Conservation (phyloP, 2,113 vertebrate genomes). For the Ammodytes marinus region DNA sequence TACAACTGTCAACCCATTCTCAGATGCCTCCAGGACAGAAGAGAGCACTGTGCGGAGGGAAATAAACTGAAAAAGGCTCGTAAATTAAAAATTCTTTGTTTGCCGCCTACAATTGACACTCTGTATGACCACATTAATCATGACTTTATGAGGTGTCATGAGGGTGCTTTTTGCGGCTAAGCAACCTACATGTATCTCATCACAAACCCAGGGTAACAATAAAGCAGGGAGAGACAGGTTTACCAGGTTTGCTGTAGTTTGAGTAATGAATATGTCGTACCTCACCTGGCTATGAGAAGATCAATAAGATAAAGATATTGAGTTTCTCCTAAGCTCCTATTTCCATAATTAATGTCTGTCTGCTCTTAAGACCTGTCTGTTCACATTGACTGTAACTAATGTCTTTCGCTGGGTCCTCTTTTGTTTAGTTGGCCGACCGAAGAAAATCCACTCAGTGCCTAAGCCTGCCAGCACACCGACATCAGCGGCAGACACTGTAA, state of each 20-base stretch:
- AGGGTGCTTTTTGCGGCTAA: slow-evolving; percentile 23
- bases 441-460: slow-evolving; percentile 84
- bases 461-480: slow-evolving; percentile 70
- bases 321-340: slow-evolving; percentile 52
- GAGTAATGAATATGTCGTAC: slow-evolving; percentile 66
- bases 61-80: slow-evolving; percentile 11
- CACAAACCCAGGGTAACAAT: slow-evolving; percentile 30
- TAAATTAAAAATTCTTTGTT: slow-evolving; percentile 44
- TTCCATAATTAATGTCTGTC: slow-evolving; percentile 59
- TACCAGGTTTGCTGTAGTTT: slow-evolving; percentile 56
- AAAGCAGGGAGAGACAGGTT: slow-evolving; percentile 61
- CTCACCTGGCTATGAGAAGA: slow-evolving; percentile 54
- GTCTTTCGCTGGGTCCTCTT: slow-evolving; percentile 31
- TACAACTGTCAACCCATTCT: slow-evolving; percentile 43
- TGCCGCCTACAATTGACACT: slow-evolving; percentile 25
- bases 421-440: slow-evolving; percentile 84
- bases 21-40: slow-evolving; percentile 25
- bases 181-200: slow-evolving; percentile 53
- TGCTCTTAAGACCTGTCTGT: slow-evolving; percentile 37
- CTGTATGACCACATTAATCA: slow-evolving; percentile 46
- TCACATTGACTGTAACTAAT: slow-evolving; percentile 46
- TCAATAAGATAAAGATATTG: slow-evolving; percentile 58
- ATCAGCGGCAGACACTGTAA: slow-evolving; percentile 72
- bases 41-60: background rate
- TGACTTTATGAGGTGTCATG: slow-evolving; percentile 39